Evolutionary conservation across 1,140 invertebrate genomes (phyloP), one percentile per base, ranked within the genome.

Genomic region (Trichonephila inaurata): DNA sequence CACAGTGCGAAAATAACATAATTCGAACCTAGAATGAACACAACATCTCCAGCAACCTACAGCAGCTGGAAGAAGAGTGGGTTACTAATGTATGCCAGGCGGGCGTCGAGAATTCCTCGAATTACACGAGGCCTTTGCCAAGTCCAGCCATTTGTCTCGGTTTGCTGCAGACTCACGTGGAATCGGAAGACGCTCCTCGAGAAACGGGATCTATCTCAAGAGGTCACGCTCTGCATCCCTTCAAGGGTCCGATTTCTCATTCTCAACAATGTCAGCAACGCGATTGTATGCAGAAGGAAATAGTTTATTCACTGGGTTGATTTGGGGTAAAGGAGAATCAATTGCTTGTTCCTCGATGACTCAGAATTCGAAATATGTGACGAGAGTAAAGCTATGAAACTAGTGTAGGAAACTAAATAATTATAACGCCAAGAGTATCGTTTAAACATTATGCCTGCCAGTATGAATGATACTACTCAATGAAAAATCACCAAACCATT

Each of bases 141-240:
- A 77, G n/a, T 58, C 19, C 40, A 18, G 40, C 4, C 82, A 51
- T 24, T 83, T 10, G 82, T 83, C 82, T 83, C 82, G 51, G 18
- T 51, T 83, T n/a, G 82, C 82, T 77, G 72, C 72, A 21, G 18
- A n/a, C 33, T 83, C 82, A 83, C 21, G 82, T 51, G 82, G 44
- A 33, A 24, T 16, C 72, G 28, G 33, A 83, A 21, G 82, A 19
- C 21, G 21, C 44, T 83, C 18, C 40, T 51, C 21, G 82, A 62
- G n/a, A 40, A 61, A 87, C 16, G n/a, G 28, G 60, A 61, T 62
- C 58, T n/a, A 21, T 24, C 58, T 21, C 16, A 58, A 87, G 60
- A 87, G 85, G 85, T 87, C 85, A 87, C 85, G 85, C 58, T 62
- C 85, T 51, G 60, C 58, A 62, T 87, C 85, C 28, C n/a, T 16